Evolutionary conservation across 1,140 invertebrate genomes (phyloP).

Genomic region (Drosophila rhopaloa): DNA sequence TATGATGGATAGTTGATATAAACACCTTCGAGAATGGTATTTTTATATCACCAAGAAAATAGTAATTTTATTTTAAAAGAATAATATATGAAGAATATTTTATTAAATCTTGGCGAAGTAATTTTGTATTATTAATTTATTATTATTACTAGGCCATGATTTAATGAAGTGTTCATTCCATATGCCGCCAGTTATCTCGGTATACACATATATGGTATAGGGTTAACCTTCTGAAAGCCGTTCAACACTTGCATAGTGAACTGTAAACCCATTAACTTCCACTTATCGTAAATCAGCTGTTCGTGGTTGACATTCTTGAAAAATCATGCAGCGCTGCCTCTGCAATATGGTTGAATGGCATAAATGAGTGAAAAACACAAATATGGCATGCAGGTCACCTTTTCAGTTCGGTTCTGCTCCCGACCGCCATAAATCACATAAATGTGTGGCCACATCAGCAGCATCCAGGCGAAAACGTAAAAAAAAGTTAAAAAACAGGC

Average conservation of each 20-base stretch:
- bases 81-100: too few relatives aligned
- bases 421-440: conserved; percentile 71
- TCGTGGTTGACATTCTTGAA: conserved; percentile 70
- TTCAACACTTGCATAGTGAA: conserved; percentile 4
- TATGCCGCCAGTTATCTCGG: neutral
- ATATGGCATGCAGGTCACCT: conserved; percentile 30
- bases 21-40: too few relatives aligned
- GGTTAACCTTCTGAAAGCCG: conserved; percentile 2
- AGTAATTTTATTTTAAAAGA: too few relatives aligned
- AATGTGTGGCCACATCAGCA: conserved; percentile 48
- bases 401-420: conserved; percentile 1
- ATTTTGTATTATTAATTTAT: too few relatives aligned
- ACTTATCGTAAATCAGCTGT: conserved; percentile 66
- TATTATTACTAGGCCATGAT: too few relatives aligned
- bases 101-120: too few relatives aligned
- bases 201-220: neutral
- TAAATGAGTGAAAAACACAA: conserved; percentile 38
- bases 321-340: conserved; percentile 47
- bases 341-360: conserved; percentile 28
- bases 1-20: too few relatives aligned
- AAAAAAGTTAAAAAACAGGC: neutral
- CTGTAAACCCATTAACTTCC: conserved; percentile 36
- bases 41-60: too few relatives aligned
- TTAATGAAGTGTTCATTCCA: neutral
- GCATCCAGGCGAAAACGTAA: conserved; percentile 8